Conservation (phyloP, 1,140 invertebrate species). For the Bombus pascuorum region DNA sequence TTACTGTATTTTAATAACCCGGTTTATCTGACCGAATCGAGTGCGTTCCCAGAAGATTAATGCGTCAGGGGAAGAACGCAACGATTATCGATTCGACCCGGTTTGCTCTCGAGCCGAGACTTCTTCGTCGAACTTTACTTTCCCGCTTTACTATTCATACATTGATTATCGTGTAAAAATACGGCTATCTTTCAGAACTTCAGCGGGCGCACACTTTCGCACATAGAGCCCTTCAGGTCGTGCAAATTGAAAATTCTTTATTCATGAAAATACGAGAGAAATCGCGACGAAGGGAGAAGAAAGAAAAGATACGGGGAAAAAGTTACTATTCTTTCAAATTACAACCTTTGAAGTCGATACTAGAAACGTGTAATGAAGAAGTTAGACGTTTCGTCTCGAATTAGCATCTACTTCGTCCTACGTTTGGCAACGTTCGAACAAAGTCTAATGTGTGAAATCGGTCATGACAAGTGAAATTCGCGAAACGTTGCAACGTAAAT, state of each 20-base stretch:
- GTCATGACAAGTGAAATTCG: too few species aligned
- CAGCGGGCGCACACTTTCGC: neutral
- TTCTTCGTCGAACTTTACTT: slow-evolving; percentile 28
- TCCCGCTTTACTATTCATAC: slow-evolving; percentile 20
- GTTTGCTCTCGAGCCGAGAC: neutral
- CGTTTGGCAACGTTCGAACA: neutral
- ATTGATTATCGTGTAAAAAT: slow-evolving; percentile 41
- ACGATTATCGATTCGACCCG: slow-evolving; percentile 40
- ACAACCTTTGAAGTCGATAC: neutral
- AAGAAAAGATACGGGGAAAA: neutral
- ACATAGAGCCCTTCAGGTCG: neutral
- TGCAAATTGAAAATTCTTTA: slow-evolving; percentile 52
- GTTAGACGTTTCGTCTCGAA: neutral
- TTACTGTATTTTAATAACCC: slow-evolving; percentile 52
- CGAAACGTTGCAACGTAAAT: neutral
- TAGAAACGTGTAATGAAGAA: slow-evolving; percentile 19
- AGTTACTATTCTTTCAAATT: neutral
- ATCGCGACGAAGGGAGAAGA: neutral
- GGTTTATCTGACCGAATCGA: slow-evolving; percentile 44
- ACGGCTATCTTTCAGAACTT: neutral
- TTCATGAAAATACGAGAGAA: slow-evolving; percentile 42
- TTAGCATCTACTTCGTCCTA: neutral
- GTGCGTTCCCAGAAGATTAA: slow-evolving; percentile 47
- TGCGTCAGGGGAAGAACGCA: slow-evolving; percentile 19
- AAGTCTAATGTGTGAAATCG: neutral